Evolutionary conservation across 2,888 invertebrate genomes (phyloP).

Genomic region (Chrysolina americana): DNA sequence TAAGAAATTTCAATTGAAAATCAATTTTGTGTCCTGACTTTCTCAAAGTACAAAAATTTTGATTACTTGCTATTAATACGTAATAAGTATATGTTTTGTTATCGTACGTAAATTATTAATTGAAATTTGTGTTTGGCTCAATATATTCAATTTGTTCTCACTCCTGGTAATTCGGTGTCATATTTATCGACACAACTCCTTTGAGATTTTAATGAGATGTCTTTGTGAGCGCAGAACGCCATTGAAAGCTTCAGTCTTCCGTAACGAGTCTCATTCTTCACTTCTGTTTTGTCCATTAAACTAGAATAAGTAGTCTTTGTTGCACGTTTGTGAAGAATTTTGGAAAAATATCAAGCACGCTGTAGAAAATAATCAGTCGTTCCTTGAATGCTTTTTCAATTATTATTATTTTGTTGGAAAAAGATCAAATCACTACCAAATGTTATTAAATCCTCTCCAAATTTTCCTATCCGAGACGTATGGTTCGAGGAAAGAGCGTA

Average conservation of each 20-base stretch:
- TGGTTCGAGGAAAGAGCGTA: too few relatives aligned
- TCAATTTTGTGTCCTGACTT: not conserved
- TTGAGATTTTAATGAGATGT: conserved; percentile 9
- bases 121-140: not conserved
- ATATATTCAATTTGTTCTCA: not conserved
- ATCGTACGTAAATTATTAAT: not conserved
- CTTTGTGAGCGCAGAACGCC: not conserved
- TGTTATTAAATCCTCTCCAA: not conserved
- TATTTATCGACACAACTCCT: not conserved
- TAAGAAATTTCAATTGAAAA: too few relatives aligned
- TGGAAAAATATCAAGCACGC: not conserved
- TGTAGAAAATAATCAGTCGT: too few relatives aligned
- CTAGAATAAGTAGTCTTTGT: not conserved
- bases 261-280: not conserved
- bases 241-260: conserved; percentile 1
- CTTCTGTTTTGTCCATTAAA: not conserved
- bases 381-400: too few relatives aligned
- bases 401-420: too few relatives aligned
- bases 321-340: not conserved
- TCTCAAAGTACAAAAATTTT: not conserved
- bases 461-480: too few relatives aligned
- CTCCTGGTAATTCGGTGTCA: not conserved
- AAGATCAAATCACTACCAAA: too few relatives aligned
- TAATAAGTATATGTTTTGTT: not conserved
- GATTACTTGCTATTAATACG: too few relatives aligned